A percentile compares a stretch with the other conserved stretches of the same genome.
phyloP scores from a whole-genome alignment of 2,797 vertebrate species.

The Siniperca undulata region DNA sequence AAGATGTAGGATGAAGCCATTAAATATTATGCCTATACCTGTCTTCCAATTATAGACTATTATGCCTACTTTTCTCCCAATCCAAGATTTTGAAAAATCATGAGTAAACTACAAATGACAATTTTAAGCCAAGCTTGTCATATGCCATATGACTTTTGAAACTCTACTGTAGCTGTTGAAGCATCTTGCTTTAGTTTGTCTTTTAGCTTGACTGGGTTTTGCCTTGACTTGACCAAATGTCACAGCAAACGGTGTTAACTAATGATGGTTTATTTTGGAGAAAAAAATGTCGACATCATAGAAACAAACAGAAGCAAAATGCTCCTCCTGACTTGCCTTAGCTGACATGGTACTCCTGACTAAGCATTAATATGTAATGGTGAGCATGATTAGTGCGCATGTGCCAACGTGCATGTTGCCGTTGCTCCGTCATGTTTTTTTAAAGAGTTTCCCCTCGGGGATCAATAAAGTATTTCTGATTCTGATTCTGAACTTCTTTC shows the following conservation, averaged over 20 bases:
- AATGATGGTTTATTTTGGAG: neutral
- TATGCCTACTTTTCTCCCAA: neutral
- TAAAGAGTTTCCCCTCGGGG: no score
- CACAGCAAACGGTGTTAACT: neutral
- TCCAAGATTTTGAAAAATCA: neutral
- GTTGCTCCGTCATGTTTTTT: no score
- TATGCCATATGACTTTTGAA: neutral
- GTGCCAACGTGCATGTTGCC: no score
- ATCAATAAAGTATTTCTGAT: no score
- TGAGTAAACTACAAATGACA: neutral
- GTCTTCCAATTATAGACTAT: neutral
- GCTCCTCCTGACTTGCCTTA: neutral
- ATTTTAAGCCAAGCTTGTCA: neutral
- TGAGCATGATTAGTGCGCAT: neutral
- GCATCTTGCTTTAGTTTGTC: neutral
- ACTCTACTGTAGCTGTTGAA: neutral
- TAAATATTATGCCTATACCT: neutral
- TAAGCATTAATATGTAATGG: slow-evolving; percentile 44
- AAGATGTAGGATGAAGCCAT: neutral
- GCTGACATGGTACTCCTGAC: neutral
- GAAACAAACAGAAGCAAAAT: slow-evolving; percentile 28
- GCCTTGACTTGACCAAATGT: neutral
- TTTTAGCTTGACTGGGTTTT: neutral
- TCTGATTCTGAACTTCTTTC: slow-evolving; percentile 13
- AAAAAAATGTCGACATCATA: slow-evolving; percentile 3